Base-by-base conservation (phyloP, 1,140 invertebrate species). In the Protaetia brevitarsis region DNA sequence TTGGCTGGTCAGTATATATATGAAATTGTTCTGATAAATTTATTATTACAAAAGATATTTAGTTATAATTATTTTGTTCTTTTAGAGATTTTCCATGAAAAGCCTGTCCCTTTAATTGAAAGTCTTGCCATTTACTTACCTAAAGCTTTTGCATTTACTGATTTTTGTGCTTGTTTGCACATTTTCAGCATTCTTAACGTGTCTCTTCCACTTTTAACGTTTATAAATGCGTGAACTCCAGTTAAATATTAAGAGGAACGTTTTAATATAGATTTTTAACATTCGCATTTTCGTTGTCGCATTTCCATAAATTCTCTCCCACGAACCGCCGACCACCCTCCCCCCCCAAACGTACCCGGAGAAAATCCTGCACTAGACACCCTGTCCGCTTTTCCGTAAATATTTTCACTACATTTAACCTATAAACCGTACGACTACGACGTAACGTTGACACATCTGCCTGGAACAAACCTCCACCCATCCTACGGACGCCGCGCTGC, bases 401-500 rank as follows among this genome's bases (percentile, higher is more conserved):
- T 51, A 26, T 26, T 51, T 51, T 51, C 41, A 26, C 41, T 51
- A 51, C 41, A 51, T 51, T 51, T 51, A 51, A 51, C 41, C 41
- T 51, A 51, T 51, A 51, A 51, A 51, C 21, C 19, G 41, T 51
- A 51, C 5, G 41, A 51, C 8, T 51, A 13, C 19, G 37, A 19
- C 37, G 21, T 2, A 45, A 19, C 37, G 41, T 51, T 26, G 41
- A 51, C 41, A 51, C 41, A 51, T 51, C 41, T 51, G 41, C 41
- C 41, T 51, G 19, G 41, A 51, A 51, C 41, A 51, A 34, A 23
- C 41, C 19, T 11, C 8, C 19, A 8, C 4, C 19, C 19, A 19
- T 23, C 41, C 19, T 23, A 16, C 2, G 31, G 8, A 34, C 31
- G 21, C 41, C 26, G 8, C 41, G 19, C 19, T 23, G 16, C 2